Evolutionary conservation across 2,113 vertebrate genomes (phyloP).

Genomic region (Neomonachus schauinslandi): DNA sequence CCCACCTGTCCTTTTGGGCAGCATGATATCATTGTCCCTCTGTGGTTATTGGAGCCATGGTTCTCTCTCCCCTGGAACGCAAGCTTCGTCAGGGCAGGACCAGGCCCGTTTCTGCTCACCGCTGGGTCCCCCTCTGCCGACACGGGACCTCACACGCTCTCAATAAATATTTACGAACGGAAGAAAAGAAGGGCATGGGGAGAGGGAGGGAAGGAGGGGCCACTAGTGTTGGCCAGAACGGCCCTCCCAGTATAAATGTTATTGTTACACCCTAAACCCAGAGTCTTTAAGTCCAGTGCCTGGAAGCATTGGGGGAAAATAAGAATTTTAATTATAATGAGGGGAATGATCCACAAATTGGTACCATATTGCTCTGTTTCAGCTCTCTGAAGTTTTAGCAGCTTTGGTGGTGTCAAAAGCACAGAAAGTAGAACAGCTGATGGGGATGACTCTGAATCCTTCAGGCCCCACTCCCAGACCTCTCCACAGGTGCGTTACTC

Average conservation of each 20-base stretch:
- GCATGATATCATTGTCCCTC: not conserved
- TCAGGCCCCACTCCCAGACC: not conserved
- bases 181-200: not conserved
- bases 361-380: not conserved
- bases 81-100: not conserved
- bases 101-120: not conserved
- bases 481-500: not conserved
- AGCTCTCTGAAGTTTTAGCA: not conserved
- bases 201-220: not conserved
- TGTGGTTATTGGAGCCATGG: not conserved
- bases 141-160: not conserved
- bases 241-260: not conserved
- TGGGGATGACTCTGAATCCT: not conserved
- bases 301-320: not conserved
- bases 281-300: not conserved
- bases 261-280: not conserved
- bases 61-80: not conserved
- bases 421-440: not conserved
- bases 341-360: not conserved
- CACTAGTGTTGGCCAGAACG: not conserved
- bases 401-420: not conserved
- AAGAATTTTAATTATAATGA: not conserved
- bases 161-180: not conserved
- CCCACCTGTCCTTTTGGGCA: not conserved
- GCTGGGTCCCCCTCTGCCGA: not conserved